Percentiles rank a stretch among this genome's conserved stretches.
These are phyloP conservation scores for Oryctes rhinoceros DNA, from an alignment of 1,140 invertebrate genomes.

Conservation along the genomic window DNA sequence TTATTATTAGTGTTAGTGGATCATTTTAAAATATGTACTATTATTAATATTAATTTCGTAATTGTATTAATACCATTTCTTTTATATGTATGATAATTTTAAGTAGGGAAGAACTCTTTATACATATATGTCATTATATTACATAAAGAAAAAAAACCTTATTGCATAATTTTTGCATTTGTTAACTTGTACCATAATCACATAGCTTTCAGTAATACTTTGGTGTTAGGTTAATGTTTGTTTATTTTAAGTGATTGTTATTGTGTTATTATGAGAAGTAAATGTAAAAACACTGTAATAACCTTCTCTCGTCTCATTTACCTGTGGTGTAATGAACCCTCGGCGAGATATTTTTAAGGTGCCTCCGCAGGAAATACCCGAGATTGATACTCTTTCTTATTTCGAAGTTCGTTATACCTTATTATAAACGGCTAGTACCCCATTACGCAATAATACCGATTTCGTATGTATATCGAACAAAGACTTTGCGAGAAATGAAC, in stretches of 20 bases:
- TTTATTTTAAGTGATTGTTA: slow-evolving; percentile 38
- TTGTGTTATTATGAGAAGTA: slow-evolving; percentile 33
- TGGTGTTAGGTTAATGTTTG: slow-evolving; percentile 37
- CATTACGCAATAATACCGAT: too few species aligned
- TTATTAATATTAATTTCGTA: slow-evolving; percentile 18
- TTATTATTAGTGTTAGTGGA: slow-evolving; percentile 2
- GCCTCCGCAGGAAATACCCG: slow-evolving; percentile 27
- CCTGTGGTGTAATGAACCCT: neutral
- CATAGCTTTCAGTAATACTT: slow-evolving; percentile 30
- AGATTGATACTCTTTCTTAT: neutral
- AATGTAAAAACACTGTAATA: slow-evolving; percentile 35
- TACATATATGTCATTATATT: slow-evolving; percentile 27
- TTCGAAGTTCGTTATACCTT: too few species aligned
- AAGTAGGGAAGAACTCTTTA: slow-evolving; percentile 36
- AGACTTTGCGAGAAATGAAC: too few species aligned
- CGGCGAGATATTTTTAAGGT: neutral
- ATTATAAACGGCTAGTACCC: too few species aligned
- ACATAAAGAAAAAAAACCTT: slow-evolving; percentile 27
- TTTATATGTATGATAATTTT: slow-evolving; percentile 28
- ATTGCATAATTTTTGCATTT: slow-evolving; percentile 37
- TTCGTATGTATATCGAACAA: too few species aligned
- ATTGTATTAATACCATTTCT: slow-evolving; percentile 28
- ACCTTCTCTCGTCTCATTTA: slow-evolving; percentile 17
- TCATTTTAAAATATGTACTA: slow-evolving; percentile 9
- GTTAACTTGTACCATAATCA: slow-evolving; percentile 37